Conservation (phyloP, 2,888 invertebrate species). For the Pseudoips prasinana region DNA sequence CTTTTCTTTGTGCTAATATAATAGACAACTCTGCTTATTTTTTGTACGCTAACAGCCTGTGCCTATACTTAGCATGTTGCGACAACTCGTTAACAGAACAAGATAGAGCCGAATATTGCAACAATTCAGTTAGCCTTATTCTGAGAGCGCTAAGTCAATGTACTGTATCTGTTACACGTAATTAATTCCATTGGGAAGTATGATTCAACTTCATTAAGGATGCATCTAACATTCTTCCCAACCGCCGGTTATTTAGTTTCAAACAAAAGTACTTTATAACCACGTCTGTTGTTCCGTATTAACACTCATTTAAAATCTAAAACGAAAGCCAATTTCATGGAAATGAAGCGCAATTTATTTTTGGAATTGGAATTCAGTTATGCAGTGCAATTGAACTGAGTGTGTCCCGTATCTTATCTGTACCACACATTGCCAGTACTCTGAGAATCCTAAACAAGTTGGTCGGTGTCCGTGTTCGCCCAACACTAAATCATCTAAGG, state of each 20-base stretch:
- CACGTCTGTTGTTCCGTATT: no score
- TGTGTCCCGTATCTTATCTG: no score
- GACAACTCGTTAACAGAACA: not conserved
- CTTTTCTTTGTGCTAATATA: conserved; percentile 15
- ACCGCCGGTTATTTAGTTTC: conserved; percentile 11
- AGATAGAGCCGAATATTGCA: not conserved
- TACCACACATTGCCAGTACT: conserved; percentile 15
- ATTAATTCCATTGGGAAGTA: conserved; percentile 5
- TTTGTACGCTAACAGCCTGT: conserved; percentile 18
- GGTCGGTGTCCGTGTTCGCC: conserved; percentile 33
- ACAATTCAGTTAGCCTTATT: not conserved
- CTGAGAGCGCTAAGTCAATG: conserved; percentile 11
- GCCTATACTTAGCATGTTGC: conserved; percentile 22
- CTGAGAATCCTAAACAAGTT: conserved; percentile 29
- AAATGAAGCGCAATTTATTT: no score
- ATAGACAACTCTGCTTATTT: conserved; percentile 15
- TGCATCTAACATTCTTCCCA: conserved; percentile 1
- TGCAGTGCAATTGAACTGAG: no score
- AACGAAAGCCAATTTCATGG: no score
- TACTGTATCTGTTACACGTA: conserved; percentile 9
- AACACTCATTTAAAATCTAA: no score
- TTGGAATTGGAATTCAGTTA: no score
- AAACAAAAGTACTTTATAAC: conserved; percentile 12
- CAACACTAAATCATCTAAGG: conserved; percentile 52
- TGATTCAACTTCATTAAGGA: conserved; percentile 5